Conservation (phyloP, 2,797 vertebrate species). For the Arctocebus calabarensis region DNA sequence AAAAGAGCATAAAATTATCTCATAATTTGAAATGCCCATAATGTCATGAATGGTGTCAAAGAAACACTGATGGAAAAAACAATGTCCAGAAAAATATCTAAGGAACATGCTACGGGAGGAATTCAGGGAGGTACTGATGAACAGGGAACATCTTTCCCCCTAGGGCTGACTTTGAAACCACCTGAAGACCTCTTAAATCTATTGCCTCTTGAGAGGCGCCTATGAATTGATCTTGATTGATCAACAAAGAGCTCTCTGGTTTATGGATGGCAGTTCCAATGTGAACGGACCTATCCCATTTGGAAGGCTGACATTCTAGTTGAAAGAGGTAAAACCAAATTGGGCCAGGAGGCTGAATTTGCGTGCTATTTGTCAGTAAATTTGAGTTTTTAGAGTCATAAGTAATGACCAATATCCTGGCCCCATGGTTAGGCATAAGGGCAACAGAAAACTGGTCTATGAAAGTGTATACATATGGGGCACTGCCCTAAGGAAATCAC, state of each 20-base stretch:
- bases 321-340: background rate
- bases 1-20: background rate
- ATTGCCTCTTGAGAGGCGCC: background rate
- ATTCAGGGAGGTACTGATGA: too few relatives aligned
- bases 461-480: background rate
- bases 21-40: background rate
- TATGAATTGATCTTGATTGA: background rate
- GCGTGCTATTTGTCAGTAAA: background rate
- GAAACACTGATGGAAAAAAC: background rate
- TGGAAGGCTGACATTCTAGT: background rate
- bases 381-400: background rate
- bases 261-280: background rate
- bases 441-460: background rate
- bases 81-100: background rate
- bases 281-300: background rate
- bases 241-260: background rate
- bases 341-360: background rate
- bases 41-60: background rate
- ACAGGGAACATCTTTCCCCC: background rate
- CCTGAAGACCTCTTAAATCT: background rate
- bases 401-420: background rate
- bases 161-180: background rate
- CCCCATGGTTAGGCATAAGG: background rate
- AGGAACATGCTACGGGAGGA: background rate
- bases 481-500: background rate